Conservation (phyloP, 2,888 invertebrate genomes). For the Polia nebulosa region DNA sequence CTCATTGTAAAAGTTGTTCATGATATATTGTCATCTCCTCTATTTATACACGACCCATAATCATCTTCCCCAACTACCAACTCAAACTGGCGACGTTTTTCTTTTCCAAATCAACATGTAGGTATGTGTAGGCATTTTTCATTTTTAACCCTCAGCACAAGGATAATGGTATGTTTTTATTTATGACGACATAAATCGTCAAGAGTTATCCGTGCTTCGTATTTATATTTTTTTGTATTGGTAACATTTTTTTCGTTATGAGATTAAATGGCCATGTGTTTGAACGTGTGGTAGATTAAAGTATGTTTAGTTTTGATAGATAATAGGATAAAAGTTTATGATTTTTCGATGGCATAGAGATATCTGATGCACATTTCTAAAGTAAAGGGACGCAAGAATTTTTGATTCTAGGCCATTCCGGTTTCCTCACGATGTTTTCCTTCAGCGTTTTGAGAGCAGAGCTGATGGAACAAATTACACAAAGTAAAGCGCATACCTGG, state of each 20-base stretch:
- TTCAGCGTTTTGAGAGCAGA: too few relatives aligned
- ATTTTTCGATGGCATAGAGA: too few relatives aligned
- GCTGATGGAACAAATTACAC: too few relatives aligned
- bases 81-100: conserved; percentile 27
- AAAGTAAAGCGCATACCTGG: too few relatives aligned
- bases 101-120: conserved; percentile 46
- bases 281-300: conserved; percentile 1
- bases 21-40: too few relatives aligned
- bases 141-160: conserved; percentile 61
- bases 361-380: too few relatives aligned
- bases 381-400: too few relatives aligned
- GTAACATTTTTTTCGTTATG: conserved; percentile 48
- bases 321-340: not conserved
- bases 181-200: conserved; percentile 61
- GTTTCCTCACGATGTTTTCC: too few relatives aligned
- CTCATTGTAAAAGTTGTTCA: too few relatives aligned
- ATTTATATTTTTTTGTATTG: conserved; percentile 54
- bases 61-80: conserved; percentile 5
- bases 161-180: conserved; percentile 66
- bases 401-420: too few relatives aligned
- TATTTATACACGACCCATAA: conserved; percentile 8
- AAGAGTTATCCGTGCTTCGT: conserved; percentile 51
- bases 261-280: conserved; percentile 35
- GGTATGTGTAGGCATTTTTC: conserved; percentile 50
- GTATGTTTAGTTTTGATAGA: too few relatives aligned